These are phyloP conservation scores for Aleiodes testaceus DNA, from an alignment of 2,888 invertebrate species.

Conservation along the genomic window DNA sequence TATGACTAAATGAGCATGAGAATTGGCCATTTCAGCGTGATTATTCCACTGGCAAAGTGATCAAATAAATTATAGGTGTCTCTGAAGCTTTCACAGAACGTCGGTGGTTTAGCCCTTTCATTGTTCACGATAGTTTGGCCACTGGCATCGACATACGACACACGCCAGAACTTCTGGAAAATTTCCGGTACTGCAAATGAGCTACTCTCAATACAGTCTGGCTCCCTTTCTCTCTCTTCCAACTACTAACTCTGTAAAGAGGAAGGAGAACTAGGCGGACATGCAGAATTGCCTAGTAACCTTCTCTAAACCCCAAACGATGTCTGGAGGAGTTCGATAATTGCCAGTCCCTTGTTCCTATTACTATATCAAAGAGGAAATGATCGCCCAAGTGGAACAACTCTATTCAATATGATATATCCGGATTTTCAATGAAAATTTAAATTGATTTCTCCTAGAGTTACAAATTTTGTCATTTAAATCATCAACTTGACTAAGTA, in stretches of 20 bases:
- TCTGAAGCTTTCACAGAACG: conserved; percentile 12
- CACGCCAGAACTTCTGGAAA: conserved; percentile 14
- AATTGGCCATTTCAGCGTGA: not conserved
- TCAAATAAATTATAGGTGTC: conserved; percentile 15
- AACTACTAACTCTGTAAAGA: conserved; percentile 45
- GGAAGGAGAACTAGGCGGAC: conserved; percentile 59
- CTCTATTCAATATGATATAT: conserved; percentile 24
- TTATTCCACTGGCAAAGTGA: conserved; percentile 10
- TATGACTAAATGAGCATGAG: no score
- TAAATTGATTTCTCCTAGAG: conserved; percentile 4
- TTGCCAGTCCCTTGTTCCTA: conserved; percentile 54
- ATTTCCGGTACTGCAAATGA: conserved; percentile 48
- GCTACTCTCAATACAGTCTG: conserved; percentile 53
- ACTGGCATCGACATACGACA: conserved; percentile 47
- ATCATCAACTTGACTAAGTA: not conserved
- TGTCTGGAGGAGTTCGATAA: conserved; percentile 58
- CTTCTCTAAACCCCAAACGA: conserved; percentile 58
- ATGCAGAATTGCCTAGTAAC: conserved; percentile 63
- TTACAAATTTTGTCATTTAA: not conserved
- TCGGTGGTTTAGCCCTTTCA: conserved; percentile 61
- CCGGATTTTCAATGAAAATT: conserved; percentile 12
- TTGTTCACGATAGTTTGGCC: conserved; percentile 59
- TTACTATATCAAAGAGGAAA: conserved; percentile 51
- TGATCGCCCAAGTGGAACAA: conserved; percentile 18
- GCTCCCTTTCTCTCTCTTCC: conserved; percentile 26